A percentile compares a stretch with the other conserved stretches of the same genome.
Conservation (phyloP, 1,140 invertebrate species). For the Atta texana region DNA sequence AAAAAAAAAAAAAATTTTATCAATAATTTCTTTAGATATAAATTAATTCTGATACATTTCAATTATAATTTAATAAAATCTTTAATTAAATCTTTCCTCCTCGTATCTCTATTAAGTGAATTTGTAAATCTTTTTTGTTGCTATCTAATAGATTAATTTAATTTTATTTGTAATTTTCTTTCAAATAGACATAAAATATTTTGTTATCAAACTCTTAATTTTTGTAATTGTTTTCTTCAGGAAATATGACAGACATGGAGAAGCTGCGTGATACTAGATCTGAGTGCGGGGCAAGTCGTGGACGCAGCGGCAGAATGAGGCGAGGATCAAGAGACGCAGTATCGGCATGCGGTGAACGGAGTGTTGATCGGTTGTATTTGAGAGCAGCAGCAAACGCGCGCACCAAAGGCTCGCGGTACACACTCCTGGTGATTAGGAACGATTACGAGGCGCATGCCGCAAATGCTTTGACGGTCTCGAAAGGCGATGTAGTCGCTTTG, state of each 20-base stretch:
- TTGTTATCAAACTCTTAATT: not conserved
- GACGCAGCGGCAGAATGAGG: conserved; percentile 82
- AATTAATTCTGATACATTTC: no score
- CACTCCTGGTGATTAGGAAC: conserved; percentile 89
- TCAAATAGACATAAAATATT: not conserved
- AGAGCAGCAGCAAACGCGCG: conserved; percentile 86
- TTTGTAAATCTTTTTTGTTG: no score
- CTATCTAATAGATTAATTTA: not conserved
- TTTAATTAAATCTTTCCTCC: no score
- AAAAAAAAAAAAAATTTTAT: not conserved
- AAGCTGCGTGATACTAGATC: conserved; percentile 87
- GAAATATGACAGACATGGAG: conserved; percentile 91
- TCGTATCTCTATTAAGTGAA: no score
- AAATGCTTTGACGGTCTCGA: conserved; percentile 88
- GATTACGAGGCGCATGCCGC: conserved; percentile 87
- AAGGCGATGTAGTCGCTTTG: conserved; percentile 91
- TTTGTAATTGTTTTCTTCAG: conserved; percentile 78
- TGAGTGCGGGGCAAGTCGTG: conserved; percentile 84
- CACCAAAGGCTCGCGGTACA: conserved; percentile 86
- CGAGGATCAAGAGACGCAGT: conserved; percentile 83
- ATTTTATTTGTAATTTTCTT: not conserved
- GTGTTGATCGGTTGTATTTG: conserved; percentile 90
- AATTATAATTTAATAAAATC: no score
- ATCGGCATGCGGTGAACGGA: conserved; percentile 88
- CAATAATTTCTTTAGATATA: no score